These are phyloP conservation scores for Drosophila bocqueti DNA, from an alignment of 1,140 invertebrate genomes.

Conservation along the genomic window DNA sequence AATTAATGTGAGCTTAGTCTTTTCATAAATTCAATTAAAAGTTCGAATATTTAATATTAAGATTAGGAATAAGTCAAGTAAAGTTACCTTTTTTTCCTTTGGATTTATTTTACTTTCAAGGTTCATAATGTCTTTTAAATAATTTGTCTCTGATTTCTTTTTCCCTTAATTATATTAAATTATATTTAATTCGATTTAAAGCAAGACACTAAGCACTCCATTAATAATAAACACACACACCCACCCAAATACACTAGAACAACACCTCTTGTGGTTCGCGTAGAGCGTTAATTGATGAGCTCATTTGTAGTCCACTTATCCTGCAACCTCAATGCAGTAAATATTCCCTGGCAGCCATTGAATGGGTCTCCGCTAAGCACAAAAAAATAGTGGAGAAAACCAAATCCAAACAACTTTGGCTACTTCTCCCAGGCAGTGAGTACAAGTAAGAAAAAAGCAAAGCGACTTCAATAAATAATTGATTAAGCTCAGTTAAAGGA, in stretches of 20 bases:
- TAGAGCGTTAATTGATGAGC: conserved; percentile 60
- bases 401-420: conserved; percentile 51
- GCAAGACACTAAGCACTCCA: conserved; percentile 4
- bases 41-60: neutral
- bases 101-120: neutral
- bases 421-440: conserved; percentile 37
- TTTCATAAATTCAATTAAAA: neutral
- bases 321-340: conserved; percentile 40
- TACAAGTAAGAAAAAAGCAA: conserved; percentile 41
- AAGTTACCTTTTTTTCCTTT: no score
- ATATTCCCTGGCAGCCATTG: conserved; percentile 26
- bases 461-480: conserved; percentile 77
- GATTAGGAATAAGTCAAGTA: no score
- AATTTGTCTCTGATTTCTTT: neutral
- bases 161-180: neutral
- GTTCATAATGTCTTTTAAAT: neutral
- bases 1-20: neutral
- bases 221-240: conserved; percentile 11
- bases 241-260: neutral
- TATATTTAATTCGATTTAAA: conserved; percentile 1
- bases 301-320: conserved; percentile 56
- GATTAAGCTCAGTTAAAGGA: conserved; percentile 68
- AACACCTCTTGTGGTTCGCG: neutral
- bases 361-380: neutral
- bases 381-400: conserved; percentile 21